A percentile compares a stretch with the other conserved stretches of the same genome.
These are phyloP conservation scores for Brachyopa scutellaris DNA, from an alignment of 2,888 invertebrate species.

Conservation along the genomic window DNA sequence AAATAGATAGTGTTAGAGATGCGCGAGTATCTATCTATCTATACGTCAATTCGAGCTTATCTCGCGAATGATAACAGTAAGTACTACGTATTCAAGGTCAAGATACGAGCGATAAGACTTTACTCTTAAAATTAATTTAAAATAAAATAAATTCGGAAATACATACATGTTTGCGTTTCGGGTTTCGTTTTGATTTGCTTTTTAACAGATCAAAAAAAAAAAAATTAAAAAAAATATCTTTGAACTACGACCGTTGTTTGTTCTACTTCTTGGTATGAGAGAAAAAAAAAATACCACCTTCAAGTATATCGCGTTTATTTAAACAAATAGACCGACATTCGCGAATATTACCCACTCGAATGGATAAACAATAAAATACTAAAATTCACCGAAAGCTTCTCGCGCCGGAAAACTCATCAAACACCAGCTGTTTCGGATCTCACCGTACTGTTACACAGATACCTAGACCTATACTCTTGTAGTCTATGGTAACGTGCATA, in stretches of 20 bases:
- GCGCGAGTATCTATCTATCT: too few relatives aligned
- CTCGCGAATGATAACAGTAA: not conserved
- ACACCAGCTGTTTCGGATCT: conserved; percentile 64
- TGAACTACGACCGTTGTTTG: not conserved
- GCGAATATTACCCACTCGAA: conserved; percentile 69
- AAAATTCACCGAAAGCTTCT: conserved; percentile 67
- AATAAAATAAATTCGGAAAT: conserved; percentile 9
- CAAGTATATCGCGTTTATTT: conserved; percentile 38
- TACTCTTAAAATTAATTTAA: not conserved
- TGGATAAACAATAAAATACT: conserved; percentile 71
- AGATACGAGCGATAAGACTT: conserved; percentile 3
- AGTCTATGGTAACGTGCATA: conserved; percentile 52
- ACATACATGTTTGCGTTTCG: conserved; percentile 67
- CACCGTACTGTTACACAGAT: conserved; percentile 3
- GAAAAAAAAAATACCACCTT: conserved; percentile 21
- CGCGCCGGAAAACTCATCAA: conserved; percentile 63
- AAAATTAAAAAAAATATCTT: not conserved
- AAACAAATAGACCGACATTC: conserved; percentile 32
- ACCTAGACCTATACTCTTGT: conserved; percentile 14
- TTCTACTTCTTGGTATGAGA: not conserved
- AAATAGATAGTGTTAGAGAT: too few relatives aligned
- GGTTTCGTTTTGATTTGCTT: conserved; percentile 60
- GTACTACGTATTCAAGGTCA: conserved; percentile 3
- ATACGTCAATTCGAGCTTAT: too few relatives aligned
- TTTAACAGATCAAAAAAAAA: not conserved